Percentiles rank a stretch among this genome's conserved stretches.
phyloP scores from a whole-genome alignment of 1,140 invertebrate genomes.

The Oncopeltus fasciatus region DNA sequence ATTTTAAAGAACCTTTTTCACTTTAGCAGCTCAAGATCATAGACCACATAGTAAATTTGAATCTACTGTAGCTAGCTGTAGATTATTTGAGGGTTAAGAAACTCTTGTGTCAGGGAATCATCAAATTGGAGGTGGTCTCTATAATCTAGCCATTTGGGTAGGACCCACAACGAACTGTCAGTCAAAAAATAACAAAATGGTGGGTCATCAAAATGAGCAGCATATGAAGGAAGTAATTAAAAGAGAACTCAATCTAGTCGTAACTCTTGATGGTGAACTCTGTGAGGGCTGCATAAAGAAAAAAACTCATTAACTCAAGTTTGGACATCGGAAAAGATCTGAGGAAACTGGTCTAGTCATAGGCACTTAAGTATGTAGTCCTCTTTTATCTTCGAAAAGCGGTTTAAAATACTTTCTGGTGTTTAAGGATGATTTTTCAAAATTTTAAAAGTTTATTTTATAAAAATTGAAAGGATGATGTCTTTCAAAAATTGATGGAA shows the following conservation, averaged over 20 bases:
- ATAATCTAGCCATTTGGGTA: no score
- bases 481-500: constrained; percentile 22
- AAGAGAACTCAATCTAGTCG: constrained; percentile 18
- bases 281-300: constrained; percentile 28
- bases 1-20: constrained; percentile 8
- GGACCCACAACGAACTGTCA: neutral
- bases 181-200: neutral
- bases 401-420: constrained; percentile 26
- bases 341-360: constrained; percentile 24
- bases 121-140: no score
- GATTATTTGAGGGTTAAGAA: no score
- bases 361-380: constrained; percentile 26
- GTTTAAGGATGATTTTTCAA: no score
- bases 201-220: constrained; percentile 25
- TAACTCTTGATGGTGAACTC: constrained; percentile 21
- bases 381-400: constrained; percentile 23
- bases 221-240: constrained; percentile 26
- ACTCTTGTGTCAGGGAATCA: no score
- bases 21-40: neutral
- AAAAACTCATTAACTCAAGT: constrained; percentile 26
- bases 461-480: constrained; percentile 26
- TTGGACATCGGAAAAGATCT: constrained; percentile 24
- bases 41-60: neutral
- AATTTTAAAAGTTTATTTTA: no score
- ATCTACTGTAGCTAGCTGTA: neutral